phyloP scores from a whole-genome alignment of 2,888 invertebrate species.

The Drosophila cognata region DNA sequence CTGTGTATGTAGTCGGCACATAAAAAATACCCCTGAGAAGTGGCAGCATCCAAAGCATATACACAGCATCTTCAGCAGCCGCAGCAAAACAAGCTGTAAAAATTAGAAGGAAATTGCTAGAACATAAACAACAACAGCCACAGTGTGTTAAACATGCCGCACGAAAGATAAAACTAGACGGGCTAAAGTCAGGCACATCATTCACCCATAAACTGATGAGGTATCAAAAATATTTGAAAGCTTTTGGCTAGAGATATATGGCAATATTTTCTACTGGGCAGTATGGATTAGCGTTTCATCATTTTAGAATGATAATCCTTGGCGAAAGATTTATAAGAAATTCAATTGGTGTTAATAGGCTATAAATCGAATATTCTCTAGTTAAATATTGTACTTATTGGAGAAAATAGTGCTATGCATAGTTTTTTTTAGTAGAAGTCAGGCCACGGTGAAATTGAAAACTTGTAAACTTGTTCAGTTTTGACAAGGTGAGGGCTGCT shows the following conservation, averaged over 20 bases:
- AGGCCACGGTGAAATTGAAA: not conserved
- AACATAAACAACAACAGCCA: slow-evolving; percentile 50
- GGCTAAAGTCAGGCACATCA: slow-evolving; percentile 51
- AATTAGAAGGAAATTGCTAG: slow-evolving; percentile 72
- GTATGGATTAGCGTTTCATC: not conserved
- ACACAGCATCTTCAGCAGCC: slow-evolving; percentile 38
- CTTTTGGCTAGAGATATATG: slow-evolving; percentile 6
- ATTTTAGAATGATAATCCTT: not conserved
- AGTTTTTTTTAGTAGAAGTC: not conserved
- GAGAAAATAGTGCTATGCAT: too few relatives aligned
- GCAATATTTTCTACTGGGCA: not conserved
- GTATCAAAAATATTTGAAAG: slow-evolving; percentile 13
- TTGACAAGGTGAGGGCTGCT: not conserved
- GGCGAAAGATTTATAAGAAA: not conserved
- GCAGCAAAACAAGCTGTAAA: slow-evolving; percentile 73
- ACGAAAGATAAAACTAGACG: slow-evolving; percentile 40
- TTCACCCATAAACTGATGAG: slow-evolving; percentile 41
- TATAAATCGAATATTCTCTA: not conserved
- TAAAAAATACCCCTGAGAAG: slow-evolving; percentile 46
- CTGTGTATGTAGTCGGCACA: slow-evolving; percentile 31
- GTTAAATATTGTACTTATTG: not conserved
- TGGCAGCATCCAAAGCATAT: slow-evolving; percentile 29
- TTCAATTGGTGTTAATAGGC: not conserved
- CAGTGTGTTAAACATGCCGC: slow-evolving; percentile 43
- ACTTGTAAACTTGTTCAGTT: not conserved